A percentile compares a stretch with the other conserved stretches of the same genome.
Conservation (phyloP, 2,113 vertebrate genomes). For the Heteronetta atricapilla region DNA sequence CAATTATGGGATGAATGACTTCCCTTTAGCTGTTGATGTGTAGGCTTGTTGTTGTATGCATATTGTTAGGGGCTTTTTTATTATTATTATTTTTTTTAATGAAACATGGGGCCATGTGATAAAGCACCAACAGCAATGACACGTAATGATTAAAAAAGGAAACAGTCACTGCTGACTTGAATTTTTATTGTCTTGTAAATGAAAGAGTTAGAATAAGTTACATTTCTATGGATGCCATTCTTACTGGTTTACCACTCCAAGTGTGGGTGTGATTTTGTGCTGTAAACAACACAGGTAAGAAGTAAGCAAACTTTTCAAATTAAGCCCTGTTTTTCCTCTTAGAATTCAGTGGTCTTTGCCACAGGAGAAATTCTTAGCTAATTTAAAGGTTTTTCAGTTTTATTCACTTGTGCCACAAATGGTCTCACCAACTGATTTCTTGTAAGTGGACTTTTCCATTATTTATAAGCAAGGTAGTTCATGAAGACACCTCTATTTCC, state of each 20-base stretch:
- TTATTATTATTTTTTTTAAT: slow-evolving; percentile 1
- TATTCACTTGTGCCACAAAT: neutral
- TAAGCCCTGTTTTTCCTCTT: neutral
- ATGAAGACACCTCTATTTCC: neutral
- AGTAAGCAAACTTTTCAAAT: neutral
- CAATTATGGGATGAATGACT: slow-evolving; percentile 92
- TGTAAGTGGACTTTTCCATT: neutral
- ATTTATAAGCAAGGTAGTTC: neutral
- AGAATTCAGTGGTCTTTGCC: neutral
- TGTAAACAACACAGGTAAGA: neutral
- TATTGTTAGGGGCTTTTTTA: slow-evolving; percentile 62
- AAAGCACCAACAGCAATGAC: slow-evolving; percentile 62
- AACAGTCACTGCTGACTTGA: slow-evolving; percentile 25
- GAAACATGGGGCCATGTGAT: slow-evolving; percentile 49
- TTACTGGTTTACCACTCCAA: neutral
- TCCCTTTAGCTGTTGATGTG: slow-evolving; percentile 83
- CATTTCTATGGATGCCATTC: slow-evolving; percentile 26
- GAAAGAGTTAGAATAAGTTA: slow-evolving; percentile 67
- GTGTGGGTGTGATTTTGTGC: neutral
- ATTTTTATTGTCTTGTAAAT: slow-evolving; percentile 78
- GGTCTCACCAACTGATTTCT: neutral
- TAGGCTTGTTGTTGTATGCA: slow-evolving; percentile 57
- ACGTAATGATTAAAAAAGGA: slow-evolving; percentile 67
- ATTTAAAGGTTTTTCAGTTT: neutral
- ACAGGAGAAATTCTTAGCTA: neutral